These are phyloP conservation scores for Hirtodrosophila histrioides DNA, from an alignment of 2,888 invertebrate genomes.

Conservation along the genomic window DNA sequence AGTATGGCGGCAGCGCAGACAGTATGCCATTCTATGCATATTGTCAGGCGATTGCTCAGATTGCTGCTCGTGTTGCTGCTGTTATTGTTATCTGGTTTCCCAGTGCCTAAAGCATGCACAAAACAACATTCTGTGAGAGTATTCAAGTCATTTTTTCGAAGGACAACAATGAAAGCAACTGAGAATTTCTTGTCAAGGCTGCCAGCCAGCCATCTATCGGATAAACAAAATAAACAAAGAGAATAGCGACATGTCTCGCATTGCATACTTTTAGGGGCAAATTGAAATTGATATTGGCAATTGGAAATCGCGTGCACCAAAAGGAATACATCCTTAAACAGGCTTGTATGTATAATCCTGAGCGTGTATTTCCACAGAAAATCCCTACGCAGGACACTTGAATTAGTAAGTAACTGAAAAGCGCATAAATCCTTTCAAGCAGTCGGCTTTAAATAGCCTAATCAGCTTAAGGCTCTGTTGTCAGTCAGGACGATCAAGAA, in stretches of 20 bases:
- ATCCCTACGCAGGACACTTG: slow-evolving; percentile 4
- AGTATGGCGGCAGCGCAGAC: too few species aligned
- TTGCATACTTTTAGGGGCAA: slow-evolving; percentile 11
- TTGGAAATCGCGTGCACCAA: slow-evolving; percentile 5
- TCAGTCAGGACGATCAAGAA: slow-evolving; percentile 9
- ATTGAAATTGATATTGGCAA: slow-evolving; percentile 22
- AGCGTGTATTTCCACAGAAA: not conserved
- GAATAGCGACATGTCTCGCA: slow-evolving; percentile 10
- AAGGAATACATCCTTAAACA: not conserved
- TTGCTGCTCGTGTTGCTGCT: not conserved
- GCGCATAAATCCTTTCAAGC: slow-evolving; percentile 3
- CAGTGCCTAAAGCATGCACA: slow-evolving; percentile 6
- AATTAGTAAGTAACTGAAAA: slow-evolving; percentile 17
- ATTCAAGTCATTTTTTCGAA: slow-evolving; percentile 5
- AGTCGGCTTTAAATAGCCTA: slow-evolving; percentile 29
- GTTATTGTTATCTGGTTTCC: slow-evolving; percentile 24
- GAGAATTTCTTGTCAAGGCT: not conserved
- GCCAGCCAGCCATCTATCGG: too few species aligned
- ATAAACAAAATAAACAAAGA: slow-evolving; percentile 1
- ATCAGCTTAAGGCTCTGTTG: slow-evolving; percentile 10
- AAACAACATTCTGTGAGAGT: slow-evolving; percentile 13
- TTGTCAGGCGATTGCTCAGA: slow-evolving; percentile 1
- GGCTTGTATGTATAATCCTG: not conserved
- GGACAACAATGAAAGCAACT: not conserved
- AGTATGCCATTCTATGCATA: not conserved